These are phyloP conservation scores for Nomada fabriciana DNA, from an alignment of 2,888 invertebrate species.

Conservation along the genomic window DNA sequence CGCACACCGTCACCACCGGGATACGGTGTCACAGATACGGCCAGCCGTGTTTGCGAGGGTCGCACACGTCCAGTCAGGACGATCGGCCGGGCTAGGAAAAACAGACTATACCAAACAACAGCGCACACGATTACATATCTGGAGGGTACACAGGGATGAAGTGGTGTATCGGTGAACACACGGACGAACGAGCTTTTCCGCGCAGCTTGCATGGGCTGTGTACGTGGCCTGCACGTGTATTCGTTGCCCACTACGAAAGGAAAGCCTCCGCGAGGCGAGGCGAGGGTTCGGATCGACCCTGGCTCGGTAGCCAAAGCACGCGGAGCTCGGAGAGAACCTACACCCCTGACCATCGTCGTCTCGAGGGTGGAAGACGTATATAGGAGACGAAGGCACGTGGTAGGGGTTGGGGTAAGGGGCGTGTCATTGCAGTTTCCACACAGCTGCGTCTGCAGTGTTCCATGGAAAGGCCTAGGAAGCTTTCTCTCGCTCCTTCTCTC, in stretches of 20 bases:
- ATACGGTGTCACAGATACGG: constrained; percentile 2
- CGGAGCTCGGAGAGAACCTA: constrained; percentile 47
- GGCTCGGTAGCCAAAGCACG: constrained; percentile 53
- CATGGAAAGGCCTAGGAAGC: constrained; percentile 58
- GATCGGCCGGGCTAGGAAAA: not conserved
- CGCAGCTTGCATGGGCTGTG: no score
- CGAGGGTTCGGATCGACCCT: constrained; percentile 70
- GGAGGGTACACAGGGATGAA: not conserved
- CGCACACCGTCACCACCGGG: constrained; percentile 39
- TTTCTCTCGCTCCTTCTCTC: constrained; percentile 43
- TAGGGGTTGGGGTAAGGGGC: constrained; percentile 58
- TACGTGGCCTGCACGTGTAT: not conserved
- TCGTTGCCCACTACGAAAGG: constrained; percentile 13
- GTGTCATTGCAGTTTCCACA: constrained; percentile 70
- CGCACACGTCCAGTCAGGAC: constrained; percentile 2
- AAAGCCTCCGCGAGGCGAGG: constrained; percentile 5
- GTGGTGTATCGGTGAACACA: not conserved
- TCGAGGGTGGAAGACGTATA: constrained; percentile 54
- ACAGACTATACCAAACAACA: not conserved
- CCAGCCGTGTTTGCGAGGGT: not conserved
- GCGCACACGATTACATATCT: not conserved
- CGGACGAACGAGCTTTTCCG: no score
- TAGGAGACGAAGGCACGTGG: constrained; percentile 19
- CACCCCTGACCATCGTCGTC: constrained; percentile 61
- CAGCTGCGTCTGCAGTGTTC: constrained; percentile 70